These are phyloP conservation scores for Sinotaia quadrata DNA, from an alignment of 2,888 invertebrate genomes.

Conservation along the genomic window DNA sequence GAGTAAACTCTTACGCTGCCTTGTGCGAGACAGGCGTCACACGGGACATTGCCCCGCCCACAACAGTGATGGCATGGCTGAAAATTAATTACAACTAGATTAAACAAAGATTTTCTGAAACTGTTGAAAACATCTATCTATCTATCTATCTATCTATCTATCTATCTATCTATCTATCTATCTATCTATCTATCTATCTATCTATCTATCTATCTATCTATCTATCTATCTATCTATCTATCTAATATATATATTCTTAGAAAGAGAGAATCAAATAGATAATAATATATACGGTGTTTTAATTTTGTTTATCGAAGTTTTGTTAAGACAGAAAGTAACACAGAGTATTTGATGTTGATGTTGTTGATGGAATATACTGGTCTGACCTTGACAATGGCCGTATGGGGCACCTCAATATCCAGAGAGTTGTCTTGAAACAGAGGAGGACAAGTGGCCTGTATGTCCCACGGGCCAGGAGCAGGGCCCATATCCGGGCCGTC, in stretches of 20 bases:
- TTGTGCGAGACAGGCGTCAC: constrained; percentile 58
- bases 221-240: too few species aligned
- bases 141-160: background rate
- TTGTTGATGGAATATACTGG: too few species aligned
- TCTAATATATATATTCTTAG: too few species aligned
- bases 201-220: background rate
- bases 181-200: background rate
- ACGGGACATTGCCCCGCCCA: constrained; percentile 73
- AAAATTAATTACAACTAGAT: too few species aligned
- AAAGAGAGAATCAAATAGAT: too few species aligned
- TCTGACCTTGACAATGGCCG: constrained; percentile 73
- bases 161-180: background rate
- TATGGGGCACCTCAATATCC: constrained; percentile 74
- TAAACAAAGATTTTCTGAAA: too few species aligned
- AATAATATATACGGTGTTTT: too few species aligned
- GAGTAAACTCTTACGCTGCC: constrained; percentile 58
- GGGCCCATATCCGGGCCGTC: constrained; percentile 69
- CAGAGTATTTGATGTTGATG: too few species aligned
- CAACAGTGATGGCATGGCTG: constrained; percentile 70
- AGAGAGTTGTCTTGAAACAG: constrained; percentile 73
- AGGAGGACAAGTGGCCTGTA: constrained; percentile 70
- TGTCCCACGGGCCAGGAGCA: constrained; percentile 74
- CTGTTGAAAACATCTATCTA: too few species aligned
- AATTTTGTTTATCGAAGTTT: too few species aligned
- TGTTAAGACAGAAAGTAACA: too few species aligned